Percentiles rank a stretch among this genome's conserved stretches.
Evolutionary conservation across 2,888 invertebrate species (phyloP).

Genomic region (Charanyca ferruginea): DNA sequence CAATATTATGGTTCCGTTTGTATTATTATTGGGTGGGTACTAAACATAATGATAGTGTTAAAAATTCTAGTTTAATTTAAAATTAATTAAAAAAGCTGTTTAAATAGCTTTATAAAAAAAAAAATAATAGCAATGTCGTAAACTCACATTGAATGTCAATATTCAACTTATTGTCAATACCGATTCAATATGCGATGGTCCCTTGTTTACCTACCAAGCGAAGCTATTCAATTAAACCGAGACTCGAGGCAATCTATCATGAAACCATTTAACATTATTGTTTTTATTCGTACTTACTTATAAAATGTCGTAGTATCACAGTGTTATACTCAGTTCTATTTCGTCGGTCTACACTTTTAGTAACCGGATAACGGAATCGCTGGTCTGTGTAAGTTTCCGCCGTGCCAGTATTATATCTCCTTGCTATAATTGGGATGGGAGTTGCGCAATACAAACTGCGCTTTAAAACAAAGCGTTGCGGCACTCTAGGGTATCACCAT

Average conservation of each 20-base stretch:
- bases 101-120: too few species aligned
- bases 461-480: background rate
- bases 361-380: slow-evolving; percentile 24
- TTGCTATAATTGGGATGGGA: slow-evolving; percentile 5
- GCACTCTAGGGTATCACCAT: too few species aligned
- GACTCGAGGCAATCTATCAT: slow-evolving; percentile 7
- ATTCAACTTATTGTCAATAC: background rate
- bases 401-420: background rate
- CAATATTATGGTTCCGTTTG: too few species aligned
- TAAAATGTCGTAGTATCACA: background rate
- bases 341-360: slow-evolving; percentile 27
- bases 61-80: too few species aligned
- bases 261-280: background rate
- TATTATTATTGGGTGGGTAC: too few species aligned
- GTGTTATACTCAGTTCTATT: background rate
- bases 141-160: background rate
- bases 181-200: slow-evolving; percentile 5
- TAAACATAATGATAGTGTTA: too few species aligned
- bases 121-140: too few species aligned
- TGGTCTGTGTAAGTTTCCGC: background rate
- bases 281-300: background rate
- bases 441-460: slow-evolving; percentile 2
- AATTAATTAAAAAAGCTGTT: too few species aligned
- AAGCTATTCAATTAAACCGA: slow-evolving; percentile 9
- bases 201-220: background rate